Percentiles rank a stretch among this genome's conserved stretches.
These are phyloP conservation scores for Podarcis muralis DNA, from an alignment of 2,113 vertebrate species.

Conservation along the genomic window DNA sequence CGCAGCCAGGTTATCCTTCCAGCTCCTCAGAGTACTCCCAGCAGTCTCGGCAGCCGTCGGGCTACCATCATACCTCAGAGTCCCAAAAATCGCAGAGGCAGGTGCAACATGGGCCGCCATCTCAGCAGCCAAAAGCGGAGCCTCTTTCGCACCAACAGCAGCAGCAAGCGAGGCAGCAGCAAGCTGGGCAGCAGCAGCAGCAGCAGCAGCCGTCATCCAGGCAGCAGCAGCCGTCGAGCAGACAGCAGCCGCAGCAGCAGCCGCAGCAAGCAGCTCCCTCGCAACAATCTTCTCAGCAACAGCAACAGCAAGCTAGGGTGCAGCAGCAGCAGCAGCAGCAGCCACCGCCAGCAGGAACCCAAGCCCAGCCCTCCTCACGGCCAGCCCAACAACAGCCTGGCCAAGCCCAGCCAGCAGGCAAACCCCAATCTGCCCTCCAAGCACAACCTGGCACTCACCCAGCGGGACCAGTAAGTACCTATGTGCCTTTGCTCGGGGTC, in stretches of 20 bases:
- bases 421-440: constrained; percentile 63
- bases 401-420: constrained; percentile 53
- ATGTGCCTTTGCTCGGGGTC: fast-evolving
- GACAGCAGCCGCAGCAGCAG: constrained; percentile 63
- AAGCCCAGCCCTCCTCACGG: constrained; percentile 62
- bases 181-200: constrained; percentile 55
- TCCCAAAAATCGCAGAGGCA: constrained; percentile 84
- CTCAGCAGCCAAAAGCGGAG: constrained; percentile 76
- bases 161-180: constrained; percentile 69
- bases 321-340: constrained; percentile 53
- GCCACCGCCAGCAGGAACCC: constrained; percentile 58
- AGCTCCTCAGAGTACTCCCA: constrained; percentile 82
- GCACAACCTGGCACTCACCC: constrained; percentile 72
- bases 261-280: constrained; percentile 49
- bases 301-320: constrained; percentile 41
- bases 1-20: constrained; percentile 78
- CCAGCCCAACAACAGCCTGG: constrained; percentile 37
- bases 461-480: constrained; percentile 75
- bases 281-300: constrained; percentile 47
- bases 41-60: constrained; percentile 75
- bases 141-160: constrained; percentile 70
- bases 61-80: constrained; percentile 82
- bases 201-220: constrained; percentile 54
- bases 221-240: constrained; percentile 72
- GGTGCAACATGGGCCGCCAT: constrained; percentile 74